Percentiles rank a stretch among this genome's conserved stretches.
Conservation (phyloP, 2,797 vertebrate genomes). For the Eptatretus atami region DNA sequence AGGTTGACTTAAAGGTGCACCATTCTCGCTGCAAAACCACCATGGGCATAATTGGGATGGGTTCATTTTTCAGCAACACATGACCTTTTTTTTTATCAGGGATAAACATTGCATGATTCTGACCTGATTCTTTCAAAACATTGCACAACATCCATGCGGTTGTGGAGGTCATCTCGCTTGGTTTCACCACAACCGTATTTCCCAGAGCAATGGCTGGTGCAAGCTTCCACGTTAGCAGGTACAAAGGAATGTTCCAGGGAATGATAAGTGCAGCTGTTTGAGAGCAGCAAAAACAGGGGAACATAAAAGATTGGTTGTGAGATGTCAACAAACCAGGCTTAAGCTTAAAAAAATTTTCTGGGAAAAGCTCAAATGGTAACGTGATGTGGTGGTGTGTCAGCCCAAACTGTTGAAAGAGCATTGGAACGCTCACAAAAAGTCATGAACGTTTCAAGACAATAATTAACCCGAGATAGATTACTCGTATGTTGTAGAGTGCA, state of each 20-base stretch:
- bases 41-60: constrained; percentile 6
- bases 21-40: not conserved
- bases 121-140: constrained; percentile 49
- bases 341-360: no score
- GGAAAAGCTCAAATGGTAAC: no score
- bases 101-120: accelerated
- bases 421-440: no score
- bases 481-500: no score
- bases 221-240: constrained; percentile 85
- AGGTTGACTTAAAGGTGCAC: not conserved
- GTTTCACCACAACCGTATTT: constrained; percentile 78
- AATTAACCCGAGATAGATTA: no score
- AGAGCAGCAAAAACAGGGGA: no score
- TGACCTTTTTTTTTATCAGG: constrained; percentile 4
- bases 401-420: no score
- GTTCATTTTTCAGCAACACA: no score
- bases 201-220: constrained; percentile 58
- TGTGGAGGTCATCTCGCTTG: constrained; percentile 86
- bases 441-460: no score
- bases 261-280: constrained; percentile 56
- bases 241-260: constrained; percentile 80
- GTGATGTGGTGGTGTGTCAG: no score
- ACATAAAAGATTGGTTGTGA: no score
- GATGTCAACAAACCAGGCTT: no score
- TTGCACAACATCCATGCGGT: constrained; percentile 93